A percentile compares a stretch with the other conserved stretches of the same genome.
Evolutionary conservation across 1,140 invertebrate species (phyloP).

Genomic region (Procambarus clarkii): DNA sequence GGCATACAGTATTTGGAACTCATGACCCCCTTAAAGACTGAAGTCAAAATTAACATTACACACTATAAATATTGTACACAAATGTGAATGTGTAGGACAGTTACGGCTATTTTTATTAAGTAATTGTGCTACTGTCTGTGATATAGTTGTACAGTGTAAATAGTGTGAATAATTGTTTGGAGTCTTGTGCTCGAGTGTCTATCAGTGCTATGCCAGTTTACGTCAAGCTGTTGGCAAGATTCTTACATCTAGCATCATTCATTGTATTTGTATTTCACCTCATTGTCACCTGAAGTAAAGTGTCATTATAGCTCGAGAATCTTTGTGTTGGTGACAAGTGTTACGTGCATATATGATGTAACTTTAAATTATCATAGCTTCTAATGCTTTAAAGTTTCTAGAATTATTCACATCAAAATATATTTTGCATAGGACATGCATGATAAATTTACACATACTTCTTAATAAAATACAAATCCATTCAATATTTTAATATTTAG

Average conservation of each 20-base stretch:
- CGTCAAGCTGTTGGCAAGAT: neutral
- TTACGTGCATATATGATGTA: no score
- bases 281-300: neutral
- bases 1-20: no score
- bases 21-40: no score
- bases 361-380: neutral
- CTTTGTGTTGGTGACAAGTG: no score
- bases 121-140: neutral
- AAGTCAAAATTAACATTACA: no score
- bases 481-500: no score
- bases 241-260: neutral
- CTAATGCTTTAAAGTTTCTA: neutral
- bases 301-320: neutral
- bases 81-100: neutral
- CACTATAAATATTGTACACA: neutral
- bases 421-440: no score
- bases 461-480: no score
- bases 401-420: no score
- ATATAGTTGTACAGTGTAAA: conserved; percentile 10
- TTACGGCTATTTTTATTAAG: neutral
- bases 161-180: neutral
- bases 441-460: no score
- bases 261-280: neutral
- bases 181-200: neutral
- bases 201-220: neutral